Base-by-base conservation (phyloP, 2,888 invertebrate genomes). In the Sarcophaga variegata region DNA sequence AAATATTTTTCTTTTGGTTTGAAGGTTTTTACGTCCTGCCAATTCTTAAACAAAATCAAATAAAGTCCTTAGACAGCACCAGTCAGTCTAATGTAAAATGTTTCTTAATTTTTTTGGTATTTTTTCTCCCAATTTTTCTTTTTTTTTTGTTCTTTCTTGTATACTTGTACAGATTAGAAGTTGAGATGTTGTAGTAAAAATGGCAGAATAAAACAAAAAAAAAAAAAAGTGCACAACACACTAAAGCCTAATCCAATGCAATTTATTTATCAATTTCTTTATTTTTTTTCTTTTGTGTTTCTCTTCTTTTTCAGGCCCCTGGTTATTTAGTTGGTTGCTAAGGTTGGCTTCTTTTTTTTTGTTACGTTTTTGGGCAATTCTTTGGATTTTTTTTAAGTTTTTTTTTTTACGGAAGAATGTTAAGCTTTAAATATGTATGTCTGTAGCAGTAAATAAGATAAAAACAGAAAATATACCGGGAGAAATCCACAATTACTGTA, bases 201-300 rank as follows among this genome's bases (percentile, higher is more conserved):
- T 77, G 79, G 74, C 63, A 69, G 81, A 22, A 64, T 54, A 17
- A 54, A 3, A 54, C 4, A 2, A 12, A 10, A 49, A 10, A 49
- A 5, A 10, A 74, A 79, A 80, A 78, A 81, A 82, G 78, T 82
- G 79, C 79, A 84, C 87, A 84, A 74, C 84, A 87, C 87, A 87
- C 82, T 87, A 84, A 84, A 87, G 87, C 84, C 87, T 87, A 87
- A 87, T 87, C 87, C 87, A 84, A 84, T 87, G 87, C 87, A 87
- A 87, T 87, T 87, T 87, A 87, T 87, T 82, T 87, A 82, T 80
- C 75, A 76, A 75, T 87, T 81, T 87, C 78, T 83, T 83, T 67
- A 14, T 54, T 66, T 59, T 87, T 81, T 80, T 83, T 60, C 12
- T 54, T 54, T 59, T 27, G 17, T 22, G 45, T 49, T 67, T 78